These are phyloP conservation scores for Panthera tigris DNA, from an alignment of 2,113 vertebrate species.

Conservation along the genomic window DNA sequence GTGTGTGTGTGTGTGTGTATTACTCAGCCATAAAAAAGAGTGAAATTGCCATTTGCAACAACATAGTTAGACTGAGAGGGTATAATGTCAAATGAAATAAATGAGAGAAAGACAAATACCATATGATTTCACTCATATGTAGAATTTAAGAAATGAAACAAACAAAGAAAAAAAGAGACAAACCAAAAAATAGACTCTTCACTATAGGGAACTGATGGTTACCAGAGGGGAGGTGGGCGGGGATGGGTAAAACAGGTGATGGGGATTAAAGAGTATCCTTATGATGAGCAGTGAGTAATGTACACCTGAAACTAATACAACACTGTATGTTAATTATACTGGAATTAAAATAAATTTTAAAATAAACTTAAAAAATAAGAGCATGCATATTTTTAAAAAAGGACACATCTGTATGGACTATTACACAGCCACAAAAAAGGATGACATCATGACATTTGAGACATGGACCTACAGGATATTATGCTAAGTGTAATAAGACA, in stretches of 20 bases:
- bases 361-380: background rate
- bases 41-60: background rate
- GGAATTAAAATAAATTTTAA: background rate
- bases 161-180: background rate
- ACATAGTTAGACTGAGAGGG: background rate
- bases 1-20: background rate
- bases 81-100: background rate
- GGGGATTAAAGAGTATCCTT: background rate
- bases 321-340: background rate
- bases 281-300: background rate
- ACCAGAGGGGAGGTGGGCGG: background rate
- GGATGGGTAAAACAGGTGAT: background rate
- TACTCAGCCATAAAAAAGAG: background rate
- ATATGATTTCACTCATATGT: background rate
- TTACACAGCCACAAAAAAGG: background rate
- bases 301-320: background rate
- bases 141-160: background rate
- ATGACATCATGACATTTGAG: background rate
- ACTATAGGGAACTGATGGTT: background rate
- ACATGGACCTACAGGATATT: background rate
- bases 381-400: background rate
- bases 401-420: background rate
- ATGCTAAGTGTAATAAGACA: background rate
- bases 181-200: background rate
- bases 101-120: background rate